A percentile compares a stretch with the other conserved stretches of the same genome.
phyloP scores from a whole-genome alignment of 2,797 vertebrate species.

The Brachymystax lenok region DNA sequence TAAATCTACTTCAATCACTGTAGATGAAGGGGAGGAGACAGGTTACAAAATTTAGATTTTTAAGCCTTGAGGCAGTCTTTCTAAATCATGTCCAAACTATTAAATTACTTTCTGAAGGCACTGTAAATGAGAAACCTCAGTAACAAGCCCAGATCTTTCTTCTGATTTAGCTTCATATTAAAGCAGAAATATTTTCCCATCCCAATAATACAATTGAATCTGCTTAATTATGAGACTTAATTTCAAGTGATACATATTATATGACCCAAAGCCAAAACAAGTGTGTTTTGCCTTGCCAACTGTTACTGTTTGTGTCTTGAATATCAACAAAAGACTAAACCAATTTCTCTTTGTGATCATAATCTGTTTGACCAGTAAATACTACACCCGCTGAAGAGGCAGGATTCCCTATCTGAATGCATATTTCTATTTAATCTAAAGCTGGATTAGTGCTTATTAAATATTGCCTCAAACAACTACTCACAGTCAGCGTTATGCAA shows the following conservation, averaged over 20 bases:
- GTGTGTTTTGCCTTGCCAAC: conserved; percentile 23
- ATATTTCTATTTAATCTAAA: conserved; percentile 61
- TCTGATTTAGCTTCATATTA: too few species aligned
- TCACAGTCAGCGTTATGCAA: conserved; percentile 40
- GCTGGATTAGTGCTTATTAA: conserved; percentile 61
- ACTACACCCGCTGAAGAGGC: conserved; percentile 49
- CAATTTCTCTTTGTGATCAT: conserved; percentile 53
- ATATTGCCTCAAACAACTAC: conserved; percentile 51
- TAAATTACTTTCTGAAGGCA: too few species aligned
- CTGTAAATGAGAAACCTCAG: too few species aligned
- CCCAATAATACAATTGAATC: neutral
- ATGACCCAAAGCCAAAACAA: conserved; percentile 5
- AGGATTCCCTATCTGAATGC: conserved; percentile 47
- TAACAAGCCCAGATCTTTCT: too few species aligned
- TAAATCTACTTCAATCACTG: too few species aligned
- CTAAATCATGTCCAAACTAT: too few species aligned
- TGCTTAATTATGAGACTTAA: neutral
- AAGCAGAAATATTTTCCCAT: too few species aligned
- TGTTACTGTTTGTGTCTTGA: conserved; percentile 32
- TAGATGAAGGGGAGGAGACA: too few species aligned
- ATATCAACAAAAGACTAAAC: conserved; percentile 51
- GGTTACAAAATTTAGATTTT: too few species aligned
- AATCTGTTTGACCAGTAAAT: conserved; percentile 53
- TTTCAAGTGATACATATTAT: neutral
- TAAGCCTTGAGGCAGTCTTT: too few species aligned